Evolutionary conservation across 2,888 invertebrate genomes (phyloP), one percentile per base, ranked within the genome.

Genomic region (Gisinianus flammeolus): DNA sequence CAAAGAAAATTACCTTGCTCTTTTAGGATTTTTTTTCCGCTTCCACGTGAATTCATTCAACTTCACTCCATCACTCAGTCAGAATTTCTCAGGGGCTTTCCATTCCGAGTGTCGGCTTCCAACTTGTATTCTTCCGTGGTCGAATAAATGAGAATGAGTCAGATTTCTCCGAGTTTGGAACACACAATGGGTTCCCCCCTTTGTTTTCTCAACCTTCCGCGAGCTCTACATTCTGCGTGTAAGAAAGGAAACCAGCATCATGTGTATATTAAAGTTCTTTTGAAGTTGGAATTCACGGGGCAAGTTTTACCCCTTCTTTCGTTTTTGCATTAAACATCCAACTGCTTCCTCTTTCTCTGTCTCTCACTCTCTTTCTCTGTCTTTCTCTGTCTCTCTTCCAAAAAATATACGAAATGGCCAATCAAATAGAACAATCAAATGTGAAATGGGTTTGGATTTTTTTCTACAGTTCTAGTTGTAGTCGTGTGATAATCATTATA

Each of bases 1-100:
- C 24, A 58, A 56, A 62, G 64, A 35, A 74, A 74, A 74, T 74
- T 64, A 74, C 64, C 73, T 74, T 74, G 73, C 64, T 74, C 64
- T 64, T 74, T 74, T 74, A 33, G 30, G 33, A 73, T 62, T 33
- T 73, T 58, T 74, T 74, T 74, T 64, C 44, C 58, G 44, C 73
- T 74, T 74, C 58, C 73, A 74, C 64, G 31, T 64, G 73, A 74
- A 74, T 64, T 74, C 62, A 74, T 74, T 66, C 73, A 62, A 66
- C 44, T 74, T 74, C 35, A 74, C 73, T 74, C 73, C 73, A 58
- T 74, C 73, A 74, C 73, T 74, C 73, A 73, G 73, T 73, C 62
- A 74, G 73, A 64, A 74, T 64, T 74, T 74, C 73, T 74, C 73
- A 74, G 73, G 73, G 73, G 73, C 70, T 54, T 54, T 44, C 67